phyloP scores from a whole-genome alignment of 1,140 invertebrate species.

The Akabosia matsudoensis region DNA sequence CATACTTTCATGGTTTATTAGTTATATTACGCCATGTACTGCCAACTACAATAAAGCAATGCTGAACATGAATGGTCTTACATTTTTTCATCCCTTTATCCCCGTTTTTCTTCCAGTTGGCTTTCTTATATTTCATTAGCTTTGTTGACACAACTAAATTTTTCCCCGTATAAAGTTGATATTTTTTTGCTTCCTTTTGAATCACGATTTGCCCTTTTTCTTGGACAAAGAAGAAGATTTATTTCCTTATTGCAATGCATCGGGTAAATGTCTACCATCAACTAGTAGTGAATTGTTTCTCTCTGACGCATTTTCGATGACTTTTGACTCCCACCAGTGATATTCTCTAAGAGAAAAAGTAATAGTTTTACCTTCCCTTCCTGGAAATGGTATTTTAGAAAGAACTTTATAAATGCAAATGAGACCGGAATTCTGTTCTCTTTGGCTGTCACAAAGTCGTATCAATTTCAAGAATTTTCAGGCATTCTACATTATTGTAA shows the following conservation, averaged over 20 bases:
- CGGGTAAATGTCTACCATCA: not conserved
- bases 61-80: no score
- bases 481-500: no score
- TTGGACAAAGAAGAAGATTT: not conserved
- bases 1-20: constrained; percentile 2
- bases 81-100: not conserved
- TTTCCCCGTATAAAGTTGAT: not conserved
- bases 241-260: constrained; percentile 14
- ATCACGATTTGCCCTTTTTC: constrained; percentile 1
- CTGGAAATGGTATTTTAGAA: no score
- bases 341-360: no score
- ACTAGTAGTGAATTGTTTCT: not conserved
- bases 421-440: no score
- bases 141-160: not conserved
- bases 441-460: no score
- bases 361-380: no score
- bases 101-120: not conserved
- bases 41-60: no score
- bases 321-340: no score
- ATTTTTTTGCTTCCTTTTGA: not conserved
- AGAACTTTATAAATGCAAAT: no score
- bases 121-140: constrained; percentile 3
- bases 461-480: no score
- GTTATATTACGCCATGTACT: not conserved
- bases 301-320: not conserved